phyloP scores from a whole-genome alignment of 2,113 vertebrate genomes.

The Ameiurus melas region DNA sequence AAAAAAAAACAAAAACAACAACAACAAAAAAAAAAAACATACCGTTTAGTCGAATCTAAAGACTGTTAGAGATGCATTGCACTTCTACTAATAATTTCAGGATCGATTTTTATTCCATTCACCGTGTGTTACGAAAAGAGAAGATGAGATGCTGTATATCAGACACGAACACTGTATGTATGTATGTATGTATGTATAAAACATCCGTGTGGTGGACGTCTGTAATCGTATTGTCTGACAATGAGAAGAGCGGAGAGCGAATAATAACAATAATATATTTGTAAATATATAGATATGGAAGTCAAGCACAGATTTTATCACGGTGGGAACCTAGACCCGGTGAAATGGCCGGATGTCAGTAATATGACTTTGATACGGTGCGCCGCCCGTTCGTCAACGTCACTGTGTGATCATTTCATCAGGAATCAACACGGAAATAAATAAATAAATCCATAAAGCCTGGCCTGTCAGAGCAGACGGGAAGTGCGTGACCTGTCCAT shows the following conservation, averaged over 20 bases:
- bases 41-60: constrained; percentile 50
- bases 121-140: constrained; percentile 18
- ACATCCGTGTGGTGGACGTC: constrained; percentile 35
- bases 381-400: not conserved
- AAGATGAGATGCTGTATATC: constrained; percentile 40
- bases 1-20: not conserved
- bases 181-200: constrained; percentile 27
- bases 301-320: constrained; percentile 60
- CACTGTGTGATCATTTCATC: not conserved
- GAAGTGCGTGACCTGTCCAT: constrained; percentile 15
- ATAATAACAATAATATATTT: not conserved
- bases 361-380: constrained; percentile 43
- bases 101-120: constrained; percentile 37
- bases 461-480: constrained; percentile 11
- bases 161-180: constrained; percentile 8
- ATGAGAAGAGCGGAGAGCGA: not conserved
- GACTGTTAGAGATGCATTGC: constrained; percentile 65
- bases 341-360: constrained; percentile 56
- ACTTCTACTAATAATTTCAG: constrained; percentile 57
- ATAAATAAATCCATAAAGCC: not conserved
- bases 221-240: constrained; percentile 5
- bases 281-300: constrained; percentile 43
- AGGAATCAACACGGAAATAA: not conserved
- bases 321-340: constrained; percentile 27
- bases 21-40: not conserved